phyloP scores from a whole-genome alignment of 2,797 vertebrate species.

The Margarornis squamiger region DNA sequence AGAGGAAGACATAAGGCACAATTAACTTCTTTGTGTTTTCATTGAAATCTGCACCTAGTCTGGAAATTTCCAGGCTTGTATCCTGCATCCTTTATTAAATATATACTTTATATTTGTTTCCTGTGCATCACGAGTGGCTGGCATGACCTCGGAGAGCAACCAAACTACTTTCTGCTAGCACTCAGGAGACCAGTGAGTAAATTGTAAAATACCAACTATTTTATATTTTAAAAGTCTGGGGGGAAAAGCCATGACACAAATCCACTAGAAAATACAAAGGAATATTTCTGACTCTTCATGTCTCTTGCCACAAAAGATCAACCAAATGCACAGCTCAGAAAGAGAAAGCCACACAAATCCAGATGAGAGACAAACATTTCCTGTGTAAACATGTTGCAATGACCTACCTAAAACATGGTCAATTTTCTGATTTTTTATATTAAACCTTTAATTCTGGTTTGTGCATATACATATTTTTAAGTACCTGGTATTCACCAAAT shows the following conservation, averaged over 20 bases:
- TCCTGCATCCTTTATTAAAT: constrained; percentile 21
- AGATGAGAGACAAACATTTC: not conserved
- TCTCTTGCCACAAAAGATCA: not conserved
- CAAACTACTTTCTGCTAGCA: not conserved
- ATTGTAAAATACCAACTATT: not conserved
- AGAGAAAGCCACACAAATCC: not conserved
- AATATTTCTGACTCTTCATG: not conserved
- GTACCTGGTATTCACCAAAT: not conserved
- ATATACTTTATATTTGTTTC: not conserved
- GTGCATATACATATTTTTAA: not conserved
- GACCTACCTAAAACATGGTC: not conserved
- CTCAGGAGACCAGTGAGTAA: not conserved
- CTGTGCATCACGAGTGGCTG: not conserved
- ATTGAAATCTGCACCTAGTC: constrained; percentile 43
- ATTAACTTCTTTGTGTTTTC: not conserved
- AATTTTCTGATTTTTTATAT: not conserved
- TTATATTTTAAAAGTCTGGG: not conserved
- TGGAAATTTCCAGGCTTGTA: constrained; percentile 4
- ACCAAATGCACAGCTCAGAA: not conserved
- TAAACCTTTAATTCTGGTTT: not conserved
- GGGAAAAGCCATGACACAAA: not conserved
- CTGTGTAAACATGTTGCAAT: not conserved
- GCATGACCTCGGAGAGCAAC: not conserved
- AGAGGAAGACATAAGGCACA: not conserved
- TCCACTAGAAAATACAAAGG: fast-evolving